Evolutionary conservation across 2,888 invertebrate genomes (phyloP).

Genomic region (Saturnia pavonia): DNA sequence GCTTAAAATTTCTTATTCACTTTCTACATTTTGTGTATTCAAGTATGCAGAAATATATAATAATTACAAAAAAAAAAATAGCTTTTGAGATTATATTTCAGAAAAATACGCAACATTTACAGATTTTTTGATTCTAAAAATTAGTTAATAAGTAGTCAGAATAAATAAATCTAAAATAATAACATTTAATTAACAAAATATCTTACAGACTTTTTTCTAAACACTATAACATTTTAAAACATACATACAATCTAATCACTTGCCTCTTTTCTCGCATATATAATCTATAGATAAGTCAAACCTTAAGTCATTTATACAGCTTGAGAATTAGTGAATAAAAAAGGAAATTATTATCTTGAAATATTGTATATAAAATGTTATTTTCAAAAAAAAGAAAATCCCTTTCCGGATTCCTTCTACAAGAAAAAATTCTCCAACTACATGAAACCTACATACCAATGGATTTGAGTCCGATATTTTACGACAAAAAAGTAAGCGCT

Average conservation of each 20-base stretch:
- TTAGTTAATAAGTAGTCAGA: neutral
- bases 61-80: neutral
- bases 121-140: neutral
- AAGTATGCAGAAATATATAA: neutral
- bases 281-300: neutral
- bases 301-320: neutral
- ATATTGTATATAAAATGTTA: slow-evolving; percentile 21
- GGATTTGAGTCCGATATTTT: slow-evolving; percentile 42
- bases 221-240: neutral
- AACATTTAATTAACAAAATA: neutral
- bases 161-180: neutral
- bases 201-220: too few species aligned
- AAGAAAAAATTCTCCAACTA: slow-evolving; percentile 45
- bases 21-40: neutral
- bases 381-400: neutral
- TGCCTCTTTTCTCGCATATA: neutral
- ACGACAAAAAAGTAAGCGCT: slow-evolving; percentile 45
- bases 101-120: neutral
- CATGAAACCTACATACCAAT: slow-evolving; percentile 46
- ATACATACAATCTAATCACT: neutral
- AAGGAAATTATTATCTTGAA: neutral
- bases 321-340: neutral
- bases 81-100: neutral
- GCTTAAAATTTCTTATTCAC: neutral
- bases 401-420: slow-evolving; percentile 31